Base-by-base conservation (phyloP, 2,113 vertebrate genomes). In the Oncorhynchus mykiss region DNA sequence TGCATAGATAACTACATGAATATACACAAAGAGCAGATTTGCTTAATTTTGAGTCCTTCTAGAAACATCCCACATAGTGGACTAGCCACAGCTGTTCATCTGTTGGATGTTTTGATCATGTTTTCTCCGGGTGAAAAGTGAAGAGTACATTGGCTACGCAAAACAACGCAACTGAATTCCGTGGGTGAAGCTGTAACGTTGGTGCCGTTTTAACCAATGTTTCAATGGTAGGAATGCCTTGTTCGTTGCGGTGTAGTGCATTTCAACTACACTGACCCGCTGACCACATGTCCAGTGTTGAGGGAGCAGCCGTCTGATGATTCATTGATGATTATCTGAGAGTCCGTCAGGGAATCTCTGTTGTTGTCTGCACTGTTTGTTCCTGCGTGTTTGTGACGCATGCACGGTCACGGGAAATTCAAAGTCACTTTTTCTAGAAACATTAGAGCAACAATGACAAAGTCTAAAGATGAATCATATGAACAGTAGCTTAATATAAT, bases 281-380 rank as follows among this genome's bases (percentile, higher is more conserved):
- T 67, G 54, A 45, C 51, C 51, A 54, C 51, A 62, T n/a, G 59
- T 62, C n/a, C 59, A 62, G 59, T 11, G 59, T 62, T 62, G 1
- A 22, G 6, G 20, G 7, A 22, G n/a, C 3, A 24, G n/a, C 59
- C 14, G 7, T 67, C 5, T 31, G 27, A 69, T 78, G 67, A 74
- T 67, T 68, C 51, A 24, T 1, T 67, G 66, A 66, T 57, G 59
- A 18, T 59, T 78, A 65, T 69, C 24, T 12, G 6, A 22, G 11
- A 1, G 54, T 62, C n/a, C 60, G 20, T 27, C 6, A 22, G 48
- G 71, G 66, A 73, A 78, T 74, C 48, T 6, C 60, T 45, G 66
- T 48, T 51, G 25, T 34, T 5, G 31, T 49, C 14, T 22, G 31
- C 4, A 6, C 59, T 71, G 67, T 67, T 76, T 72, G 78, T 39